Evolutionary conservation across 2,797 vertebrate genomes (phyloP).

Genomic region (Pipistrellus kuhlii): DNA sequence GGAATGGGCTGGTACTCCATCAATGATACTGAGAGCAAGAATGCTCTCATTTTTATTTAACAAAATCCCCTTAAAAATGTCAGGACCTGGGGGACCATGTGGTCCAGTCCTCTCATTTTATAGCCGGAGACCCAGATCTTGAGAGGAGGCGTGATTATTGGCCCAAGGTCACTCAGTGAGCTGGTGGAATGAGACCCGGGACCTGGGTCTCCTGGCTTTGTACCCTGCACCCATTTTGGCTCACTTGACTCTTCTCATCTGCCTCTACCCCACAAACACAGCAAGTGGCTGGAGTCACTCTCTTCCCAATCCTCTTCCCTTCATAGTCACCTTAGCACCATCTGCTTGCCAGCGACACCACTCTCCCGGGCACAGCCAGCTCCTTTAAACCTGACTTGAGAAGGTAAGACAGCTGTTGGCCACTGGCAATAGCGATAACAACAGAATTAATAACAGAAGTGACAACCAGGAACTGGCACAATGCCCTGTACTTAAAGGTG

Average conservation of each 20-base stretch:
- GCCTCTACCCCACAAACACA: neutral
- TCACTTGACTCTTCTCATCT: neutral
- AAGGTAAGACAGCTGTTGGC: neutral
- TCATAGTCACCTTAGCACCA: neutral
- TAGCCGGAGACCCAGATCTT: neutral
- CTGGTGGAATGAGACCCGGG: neutral
- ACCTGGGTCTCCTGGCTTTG: neutral
- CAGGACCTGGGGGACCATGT: neutral
- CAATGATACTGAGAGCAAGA: neutral
- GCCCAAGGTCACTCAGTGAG: constrained; percentile 6
- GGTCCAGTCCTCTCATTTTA: neutral
- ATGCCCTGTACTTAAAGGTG: neutral
- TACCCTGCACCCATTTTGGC: neutral
- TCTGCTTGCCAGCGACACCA: neutral
- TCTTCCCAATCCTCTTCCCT: neutral
- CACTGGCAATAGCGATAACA: neutral
- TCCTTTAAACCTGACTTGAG: neutral
- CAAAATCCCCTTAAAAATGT: constrained; percentile 11
- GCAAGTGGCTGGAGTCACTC: neutral
- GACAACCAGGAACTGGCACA: neutral
- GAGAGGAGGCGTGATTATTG: neutral
- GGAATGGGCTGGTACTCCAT: neutral
- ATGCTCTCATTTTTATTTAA: neutral
- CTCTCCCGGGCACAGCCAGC: neutral
- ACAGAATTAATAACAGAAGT: neutral